Evolutionary conservation across 2,113 vertebrate species (phyloP), one percentile per base, ranked within the genome.

Genomic region (Salminus brasiliensis): DNA sequence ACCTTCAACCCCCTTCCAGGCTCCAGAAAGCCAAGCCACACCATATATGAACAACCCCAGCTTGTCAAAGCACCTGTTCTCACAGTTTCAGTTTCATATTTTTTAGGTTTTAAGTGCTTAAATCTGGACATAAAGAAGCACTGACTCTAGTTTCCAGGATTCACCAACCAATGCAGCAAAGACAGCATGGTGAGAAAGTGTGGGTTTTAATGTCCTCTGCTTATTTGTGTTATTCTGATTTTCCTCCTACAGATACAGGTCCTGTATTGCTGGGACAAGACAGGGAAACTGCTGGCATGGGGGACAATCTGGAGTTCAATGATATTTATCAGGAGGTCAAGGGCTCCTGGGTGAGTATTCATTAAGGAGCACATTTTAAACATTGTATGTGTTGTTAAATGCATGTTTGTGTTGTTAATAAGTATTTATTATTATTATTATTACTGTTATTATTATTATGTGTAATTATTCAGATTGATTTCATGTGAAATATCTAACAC

Each of bases 321-420:
- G 95, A 95, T 32, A 92, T 96, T 36, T 96, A 94, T 70, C 95
- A 95, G 87, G 94, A 95, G 86, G 94, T 95, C 90, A 96, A 96
- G 76, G 94, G 95, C 0, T 94, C 93, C 25, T 95, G 95, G 95
- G 95, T 96, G 83, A 94, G 95, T 21, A 53, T 9, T 47, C 3
- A 11, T 6, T 41, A 18, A 23, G 36, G 4, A 9, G 4, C 4
- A 5, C 4, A 39, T 39, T 39, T 39, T 39, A 9, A 5, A 9
- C n/a, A n/a, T n/a, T n/a, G n/a, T n/a, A n/a, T n/a, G n/a, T n/a
- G n/a, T n/a, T n/a, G n/a, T n/a, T n/a, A n/a, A n/a, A n/a, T n/a
- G n/a, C n/a, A n/a, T n/a, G n/a, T n/a, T n/a, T n/a, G n/a, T n/a
- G n/a, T n/a, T n/a, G n/a, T n/a, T n/a, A n/a, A n/a, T n/a, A n/a